These are phyloP conservation scores for Teleiodes luculella DNA, from an alignment of 2,888 invertebrate genomes.

Conservation along the genomic window DNA sequence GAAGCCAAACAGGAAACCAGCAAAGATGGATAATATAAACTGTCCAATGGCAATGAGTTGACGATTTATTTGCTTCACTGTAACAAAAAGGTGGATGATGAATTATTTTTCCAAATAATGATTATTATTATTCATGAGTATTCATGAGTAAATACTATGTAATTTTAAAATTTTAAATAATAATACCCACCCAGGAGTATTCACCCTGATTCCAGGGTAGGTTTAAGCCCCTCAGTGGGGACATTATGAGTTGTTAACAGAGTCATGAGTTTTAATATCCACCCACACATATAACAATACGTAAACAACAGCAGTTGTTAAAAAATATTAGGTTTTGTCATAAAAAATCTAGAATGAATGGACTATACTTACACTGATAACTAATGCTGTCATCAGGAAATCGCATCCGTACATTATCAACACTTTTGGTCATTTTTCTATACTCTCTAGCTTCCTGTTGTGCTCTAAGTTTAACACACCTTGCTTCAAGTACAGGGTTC, in stretches of 20 bases:
- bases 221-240: no score
- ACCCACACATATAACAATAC: no score
- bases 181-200: no score
- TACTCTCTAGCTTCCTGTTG: constrained; percentile 90
- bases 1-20: constrained; percentile 98
- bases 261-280: no score
- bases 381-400: constrained; percentile 89
- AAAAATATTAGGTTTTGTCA: no score
- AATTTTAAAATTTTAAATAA: no score
- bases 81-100: constrained; percentile 42
- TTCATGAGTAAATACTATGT: no score
- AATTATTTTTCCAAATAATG: constrained; percentile 1
- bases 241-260: no score
- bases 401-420: constrained; percentile 82
- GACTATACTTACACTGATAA: constrained; percentile 87
- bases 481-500: constrained; percentile 89
- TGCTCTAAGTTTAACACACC: constrained; percentile 86
- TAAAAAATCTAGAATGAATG: no score
- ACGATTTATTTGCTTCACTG: constrained; percentile 90
- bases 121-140: background rate
- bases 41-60: constrained; percentile 95
- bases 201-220: no score
- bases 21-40: constrained; percentile 94
- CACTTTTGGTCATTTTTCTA: constrained; percentile 91
- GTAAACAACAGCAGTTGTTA: no score